Base-by-base conservation (phyloP, 2,888 invertebrate genomes). In the Caenorhabditis doughertyi region DNA sequence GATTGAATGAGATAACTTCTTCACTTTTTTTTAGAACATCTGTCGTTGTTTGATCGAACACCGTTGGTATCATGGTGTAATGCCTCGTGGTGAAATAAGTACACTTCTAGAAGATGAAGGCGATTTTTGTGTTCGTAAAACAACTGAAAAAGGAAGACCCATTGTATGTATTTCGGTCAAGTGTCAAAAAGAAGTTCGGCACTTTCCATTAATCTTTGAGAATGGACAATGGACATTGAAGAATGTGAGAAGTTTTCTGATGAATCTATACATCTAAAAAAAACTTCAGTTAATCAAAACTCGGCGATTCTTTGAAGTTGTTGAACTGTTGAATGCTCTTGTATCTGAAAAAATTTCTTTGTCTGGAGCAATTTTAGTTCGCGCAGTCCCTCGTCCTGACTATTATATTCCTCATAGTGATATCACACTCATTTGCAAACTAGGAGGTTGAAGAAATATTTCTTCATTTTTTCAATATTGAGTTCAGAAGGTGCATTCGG, bases 71-170 rank as follows among this genome's bases (percentile, higher is more conserved):
- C 85, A 85, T 42, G 86, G 86, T 8, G 71, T 86, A 53, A 86
- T 86, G 86, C 86, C 86, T 35, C 77, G 86, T 32, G 84, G 81
- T 21, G 86, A 86, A 32, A 86, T 86, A 49, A 82, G 74, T 23
- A 71, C 74, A 8, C 51, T 83, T 23, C 35, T 81, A 13, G 55
- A 81, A 35, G 70, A 49, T 8, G 70, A 81, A 25, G 81, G 81
- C 13, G 76, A 81, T 39, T 81, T 58, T 23, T 56, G 72, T 18
- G 70, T 81, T n/a, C 51, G 81, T n/a, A 81, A 76, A 58, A 81
- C 81, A 0, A 76, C 71, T 11, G 76, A 76, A 18, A 70, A 76
- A 27, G 29, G 53, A n/a, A 51, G 47, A 7, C 74, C 74, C 16
- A 65, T 81, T n/a, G 60, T 76, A 7, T 81, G 81, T 23, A 53